Evolutionary conservation across 2,113 vertebrate species (phyloP).

Genomic region (Nibea coibor): DNA sequence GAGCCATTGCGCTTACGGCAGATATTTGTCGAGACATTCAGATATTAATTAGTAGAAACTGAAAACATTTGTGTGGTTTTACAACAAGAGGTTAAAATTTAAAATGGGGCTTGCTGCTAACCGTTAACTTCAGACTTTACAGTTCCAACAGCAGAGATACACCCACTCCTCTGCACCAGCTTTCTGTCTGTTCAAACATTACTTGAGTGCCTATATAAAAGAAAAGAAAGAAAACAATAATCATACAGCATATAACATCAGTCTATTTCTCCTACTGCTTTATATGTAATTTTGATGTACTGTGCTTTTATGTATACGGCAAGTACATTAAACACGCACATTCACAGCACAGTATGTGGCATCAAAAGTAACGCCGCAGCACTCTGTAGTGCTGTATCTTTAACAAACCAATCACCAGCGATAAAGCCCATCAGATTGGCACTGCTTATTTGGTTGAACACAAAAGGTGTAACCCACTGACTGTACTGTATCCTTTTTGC

Average conservation of each 20-base stretch:
- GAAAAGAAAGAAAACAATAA: neutral
- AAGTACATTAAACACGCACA: neutral
- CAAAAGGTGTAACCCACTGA: slow-evolving; percentile 64
- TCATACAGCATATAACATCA: neutral
- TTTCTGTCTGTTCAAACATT: neutral
- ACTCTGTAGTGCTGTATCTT: slow-evolving; percentile 23
- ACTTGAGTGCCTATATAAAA: neutral
- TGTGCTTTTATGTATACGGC: neutral
- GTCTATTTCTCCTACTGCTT: neutral
- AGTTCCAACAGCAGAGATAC: neutral
- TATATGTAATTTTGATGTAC: too few relatives aligned
- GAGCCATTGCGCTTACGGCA: neutral
- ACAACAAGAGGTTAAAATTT: neutral
- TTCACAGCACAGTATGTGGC: neutral
- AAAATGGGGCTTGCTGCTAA: neutral
- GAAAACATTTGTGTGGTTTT: neutral
- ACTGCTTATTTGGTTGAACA: slow-evolving; percentile 70
- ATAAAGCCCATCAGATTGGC: slow-evolving; percentile 67
- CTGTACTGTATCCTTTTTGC: slow-evolving; percentile 58
- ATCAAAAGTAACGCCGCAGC: slow-evolving; percentile 1
- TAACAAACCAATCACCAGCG: slow-evolving; percentile 51
- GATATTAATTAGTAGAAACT: neutral
- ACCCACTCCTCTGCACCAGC: neutral
- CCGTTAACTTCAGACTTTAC: neutral
- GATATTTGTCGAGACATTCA: neutral